Conservation (phyloP, 2,113 vertebrate genomes). For the Nycticorax nycticorax region DNA sequence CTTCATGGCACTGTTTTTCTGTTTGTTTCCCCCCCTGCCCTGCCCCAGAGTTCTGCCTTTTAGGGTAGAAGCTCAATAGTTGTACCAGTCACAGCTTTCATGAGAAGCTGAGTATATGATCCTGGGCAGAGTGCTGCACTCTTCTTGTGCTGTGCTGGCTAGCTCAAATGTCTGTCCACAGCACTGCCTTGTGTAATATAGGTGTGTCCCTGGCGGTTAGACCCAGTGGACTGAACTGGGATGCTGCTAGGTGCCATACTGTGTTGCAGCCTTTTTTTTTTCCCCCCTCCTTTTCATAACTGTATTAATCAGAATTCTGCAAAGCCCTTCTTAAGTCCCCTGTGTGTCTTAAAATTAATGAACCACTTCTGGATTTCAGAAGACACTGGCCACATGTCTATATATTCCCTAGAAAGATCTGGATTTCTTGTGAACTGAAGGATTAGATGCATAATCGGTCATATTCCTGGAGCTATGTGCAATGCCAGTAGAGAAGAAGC, state of each 20-base stretch:
- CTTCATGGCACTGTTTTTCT: neutral
- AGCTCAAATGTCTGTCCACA: neutral
- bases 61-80: neutral
- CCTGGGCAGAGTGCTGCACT: neutral
- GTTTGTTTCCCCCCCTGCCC: too few species aligned
- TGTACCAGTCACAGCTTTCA: neutral
- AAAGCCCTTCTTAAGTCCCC: neutral
- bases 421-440: neutral
- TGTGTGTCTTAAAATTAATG: neutral
- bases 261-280: neutral
- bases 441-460: neutral
- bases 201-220: neutral
- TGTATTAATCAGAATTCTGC: neutral
- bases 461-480: neutral
- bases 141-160: neutral
- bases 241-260: neutral
- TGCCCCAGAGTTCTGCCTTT: neutral
- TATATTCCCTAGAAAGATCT: neutral
- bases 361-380: neutral
- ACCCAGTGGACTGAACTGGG: neutral
- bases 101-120: neutral
- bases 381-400: neutral
- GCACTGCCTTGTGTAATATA: neutral
- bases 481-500: neutral
- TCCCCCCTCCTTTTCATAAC: neutral